Evolutionary conservation across 2,113 vertebrate genomes (phyloP).

Genomic region (Pachyramphus minor): DNA sequence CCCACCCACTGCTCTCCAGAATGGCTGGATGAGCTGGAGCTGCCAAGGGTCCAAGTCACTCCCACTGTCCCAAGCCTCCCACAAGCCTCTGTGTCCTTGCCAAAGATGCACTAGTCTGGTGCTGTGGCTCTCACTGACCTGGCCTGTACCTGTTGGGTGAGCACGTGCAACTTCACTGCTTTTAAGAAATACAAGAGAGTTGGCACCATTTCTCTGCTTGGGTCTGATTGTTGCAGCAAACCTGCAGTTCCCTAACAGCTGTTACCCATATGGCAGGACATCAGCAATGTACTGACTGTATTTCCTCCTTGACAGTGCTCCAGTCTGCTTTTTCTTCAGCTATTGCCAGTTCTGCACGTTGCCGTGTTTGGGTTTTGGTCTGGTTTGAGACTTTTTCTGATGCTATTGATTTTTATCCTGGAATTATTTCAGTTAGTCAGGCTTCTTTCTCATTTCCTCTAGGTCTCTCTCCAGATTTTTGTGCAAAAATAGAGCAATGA

Average conservation of each 20-base stretch:
- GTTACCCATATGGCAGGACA: neutral
- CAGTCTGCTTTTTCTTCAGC: neutral
- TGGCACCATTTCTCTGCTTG: neutral
- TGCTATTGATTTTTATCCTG: neutral
- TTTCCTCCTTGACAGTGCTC: neutral
- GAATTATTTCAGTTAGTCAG: neutral
- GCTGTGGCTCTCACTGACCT: neutral
- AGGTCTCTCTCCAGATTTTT: neutral
- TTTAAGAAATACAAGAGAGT: neutral
- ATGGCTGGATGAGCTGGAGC: neutral
- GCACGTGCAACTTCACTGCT: rapidly evolving
- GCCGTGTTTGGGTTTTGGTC: neutral
- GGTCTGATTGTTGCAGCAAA: neutral
- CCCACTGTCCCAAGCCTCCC: neutral
- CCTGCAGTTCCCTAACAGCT: neutral
- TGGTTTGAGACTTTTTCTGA: neutral
- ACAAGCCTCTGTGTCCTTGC: neutral
- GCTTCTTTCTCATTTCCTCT: neutral
- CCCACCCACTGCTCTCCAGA: neutral
- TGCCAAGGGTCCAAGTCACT: neutral
- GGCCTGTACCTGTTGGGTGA: neutral
- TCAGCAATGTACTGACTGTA: neutral
- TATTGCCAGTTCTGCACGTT: neutral
- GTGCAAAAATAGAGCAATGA: neutral
- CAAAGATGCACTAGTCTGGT: neutral